phyloP scores from a whole-genome alignment of 2,797 vertebrate species.

The Acanthopagrus latus region DNA sequence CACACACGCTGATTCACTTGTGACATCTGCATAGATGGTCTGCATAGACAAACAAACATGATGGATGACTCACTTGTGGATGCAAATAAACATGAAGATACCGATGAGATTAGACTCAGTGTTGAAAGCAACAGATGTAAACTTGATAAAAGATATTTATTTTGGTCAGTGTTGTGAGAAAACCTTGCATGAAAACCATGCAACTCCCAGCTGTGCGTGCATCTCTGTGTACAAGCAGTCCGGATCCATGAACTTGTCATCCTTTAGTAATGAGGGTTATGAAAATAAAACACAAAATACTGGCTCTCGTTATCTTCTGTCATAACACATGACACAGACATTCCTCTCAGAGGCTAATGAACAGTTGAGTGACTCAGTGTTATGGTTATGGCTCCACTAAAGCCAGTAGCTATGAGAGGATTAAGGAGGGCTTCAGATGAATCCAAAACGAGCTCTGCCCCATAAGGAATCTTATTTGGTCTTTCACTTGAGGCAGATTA shows the following conservation, averaged over 20 bases:
- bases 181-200: slow-evolving; percentile 31
- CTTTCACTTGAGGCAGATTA: slow-evolving; percentile 48
- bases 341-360: slow-evolving; percentile 69
- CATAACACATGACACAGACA: slow-evolving; percentile 78
- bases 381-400: slow-evolving; percentile 75
- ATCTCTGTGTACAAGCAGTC: background rate
- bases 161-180: slow-evolving; percentile 46
- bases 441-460: slow-evolving; percentile 60
- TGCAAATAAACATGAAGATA: slow-evolving; percentile 65
- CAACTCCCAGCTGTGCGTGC: background rate
- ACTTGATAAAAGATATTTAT: slow-evolving; percentile 43
- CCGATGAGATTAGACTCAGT: slow-evolving; percentile 43
- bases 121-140: slow-evolving; percentile 60
- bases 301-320: slow-evolving; percentile 66
- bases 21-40: slow-evolving; percentile 9
- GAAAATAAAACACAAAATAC: slow-evolving; percentile 72
- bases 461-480: slow-evolving; percentile 58
- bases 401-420: slow-evolving; percentile 77
- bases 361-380: slow-evolving; percentile 72
- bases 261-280: slow-evolving; percentile 61
- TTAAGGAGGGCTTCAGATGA: slow-evolving; percentile 62
- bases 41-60: slow-evolving; percentile 42
- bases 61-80: slow-evolving; percentile 41
- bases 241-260: slow-evolving; percentile 59
- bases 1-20: slow-evolving; percentile 15